Evolutionary conservation across 1,140 invertebrate genomes (phyloP).

Genomic region (Eupeodes corollae): DNA sequence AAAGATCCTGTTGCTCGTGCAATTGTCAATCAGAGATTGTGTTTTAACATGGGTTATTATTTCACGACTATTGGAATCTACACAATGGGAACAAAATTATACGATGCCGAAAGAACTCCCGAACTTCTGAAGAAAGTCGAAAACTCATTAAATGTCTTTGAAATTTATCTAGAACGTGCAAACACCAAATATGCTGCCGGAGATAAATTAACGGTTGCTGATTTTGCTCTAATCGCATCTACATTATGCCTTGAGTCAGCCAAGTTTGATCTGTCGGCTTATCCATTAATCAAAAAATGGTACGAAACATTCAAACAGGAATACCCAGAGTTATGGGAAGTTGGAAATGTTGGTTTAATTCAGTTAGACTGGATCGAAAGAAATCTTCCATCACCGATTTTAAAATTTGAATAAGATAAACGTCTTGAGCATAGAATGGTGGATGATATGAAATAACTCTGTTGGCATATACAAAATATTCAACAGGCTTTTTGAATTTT

Average conservation of each 20-base stretch:
- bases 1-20: constrained; percentile 51
- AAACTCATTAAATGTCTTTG: constrained; percentile 53
- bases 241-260: constrained; percentile 62
- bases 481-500: too few species aligned
- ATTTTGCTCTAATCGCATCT: constrained; percentile 55
- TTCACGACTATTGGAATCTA: constrained; percentile 52
- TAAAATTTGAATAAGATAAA: constrained; percentile 20
- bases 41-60: constrained; percentile 63
- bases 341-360: constrained; percentile 51
- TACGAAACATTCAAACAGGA: constrained; percentile 55
- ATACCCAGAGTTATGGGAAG: constrained; percentile 55
- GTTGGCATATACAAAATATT: too few species aligned
- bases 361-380: constrained; percentile 51
- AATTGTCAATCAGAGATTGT: constrained; percentile 60
- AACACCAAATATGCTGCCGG: constrained; percentile 53
- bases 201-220: constrained; percentile 59
- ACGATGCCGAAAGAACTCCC: constrained; percentile 54
- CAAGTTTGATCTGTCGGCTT: constrained; percentile 49
- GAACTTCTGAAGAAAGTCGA: constrained; percentile 51
- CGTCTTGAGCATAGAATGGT: too few species aligned
- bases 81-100: constrained; percentile 53
- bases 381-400: constrained; percentile 54
- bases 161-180: constrained; percentile 49
- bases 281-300: constrained; percentile 47
- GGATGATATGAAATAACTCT: too few species aligned